phyloP scores from a whole-genome alignment of 2,888 invertebrate species.

The Nebria salina region DNA sequence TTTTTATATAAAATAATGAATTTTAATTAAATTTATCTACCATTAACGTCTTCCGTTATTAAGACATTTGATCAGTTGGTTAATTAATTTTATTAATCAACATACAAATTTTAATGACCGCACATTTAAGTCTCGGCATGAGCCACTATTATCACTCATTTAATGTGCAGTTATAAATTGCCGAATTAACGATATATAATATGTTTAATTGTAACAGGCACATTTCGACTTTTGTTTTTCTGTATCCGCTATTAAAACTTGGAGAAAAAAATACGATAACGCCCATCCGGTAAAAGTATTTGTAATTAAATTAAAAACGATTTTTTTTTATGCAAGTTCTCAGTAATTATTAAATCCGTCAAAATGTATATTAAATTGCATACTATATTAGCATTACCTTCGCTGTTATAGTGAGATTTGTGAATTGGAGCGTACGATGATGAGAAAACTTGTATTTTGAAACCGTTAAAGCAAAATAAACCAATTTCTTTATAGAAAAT shows the following conservation, averaged over 20 bases:
- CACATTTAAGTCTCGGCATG: conserved; percentile 29
- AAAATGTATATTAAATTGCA: neutral
- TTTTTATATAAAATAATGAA: neutral
- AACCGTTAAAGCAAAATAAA: neutral
- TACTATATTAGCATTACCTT: neutral
- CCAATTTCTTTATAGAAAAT: neutral
- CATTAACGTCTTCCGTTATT: conserved; percentile 4
- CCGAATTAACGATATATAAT: conserved; percentile 27
- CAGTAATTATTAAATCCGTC: neutral
- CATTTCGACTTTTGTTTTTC: neutral
- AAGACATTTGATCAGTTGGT: neutral
- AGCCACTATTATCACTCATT: conserved; percentile 31
- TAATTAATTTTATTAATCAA: conserved; percentile 1
- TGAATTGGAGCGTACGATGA: neutral
- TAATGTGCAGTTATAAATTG: conserved; percentile 33
- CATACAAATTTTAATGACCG: neutral
- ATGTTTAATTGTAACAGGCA: neutral
- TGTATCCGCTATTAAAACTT: neutral
- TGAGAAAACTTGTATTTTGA: neutral
- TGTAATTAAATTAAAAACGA: neutral
- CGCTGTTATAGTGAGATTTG: too few species aligned
- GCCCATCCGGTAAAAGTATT: neutral
- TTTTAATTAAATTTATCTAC: conserved; percentile 17
- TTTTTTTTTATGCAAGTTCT: neutral
- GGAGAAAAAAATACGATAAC: neutral